Evolutionary conservation across 2,888 invertebrate genomes (phyloP), one percentile per base, ranked within the genome.

Genomic region (Rhogogaster chlorosoma): DNA sequence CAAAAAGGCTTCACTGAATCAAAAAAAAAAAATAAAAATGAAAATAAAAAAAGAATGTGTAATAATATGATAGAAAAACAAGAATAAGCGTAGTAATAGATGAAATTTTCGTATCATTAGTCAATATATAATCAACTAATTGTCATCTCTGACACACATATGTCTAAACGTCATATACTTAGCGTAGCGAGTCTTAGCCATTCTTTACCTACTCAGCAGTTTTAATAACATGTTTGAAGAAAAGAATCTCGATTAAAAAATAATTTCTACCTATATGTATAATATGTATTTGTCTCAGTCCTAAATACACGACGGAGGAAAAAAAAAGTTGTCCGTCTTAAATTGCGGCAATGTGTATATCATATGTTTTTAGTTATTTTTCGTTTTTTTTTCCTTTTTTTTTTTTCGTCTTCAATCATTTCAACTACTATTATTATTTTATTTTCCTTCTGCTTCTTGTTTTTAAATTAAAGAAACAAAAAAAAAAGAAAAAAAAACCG

Each of bases 401-500:
- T 61, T 26, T 26, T 10, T 3, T 26, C 12, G 26, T 61, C 61
- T 61, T 26, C 26, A 9, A 53, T 61, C 22, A 26, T 26, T 61
- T 22, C 3, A 26, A 61, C 26, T 61, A 45, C 18, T 75, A 22
- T 45, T 45, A 45, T 45, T 75, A 42, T 45, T 75, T 45, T 12
- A 26, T 45, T 73, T 42, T 77, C 67, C 71, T 26, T 73, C 10
- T 42, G 82, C 61, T 84, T 15, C 29, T 67, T 86, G 80, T 77
- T 70, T 67, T 77, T 45, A 57, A 75, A 45, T 45, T 15, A 3
- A 45, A 45, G 45, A 3, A 4, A 71, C 77, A 77, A 84, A 84
- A 32, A 78, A 77, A 64, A 83, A 70, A 64, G 78, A 70, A 85
- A 26, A 67, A 29, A 38, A 38, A 75, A 83, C 26, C 32, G 84